Conservation (phyloP, 1,140 invertebrate genomes). For the Hypothenemus hampei region DNA sequence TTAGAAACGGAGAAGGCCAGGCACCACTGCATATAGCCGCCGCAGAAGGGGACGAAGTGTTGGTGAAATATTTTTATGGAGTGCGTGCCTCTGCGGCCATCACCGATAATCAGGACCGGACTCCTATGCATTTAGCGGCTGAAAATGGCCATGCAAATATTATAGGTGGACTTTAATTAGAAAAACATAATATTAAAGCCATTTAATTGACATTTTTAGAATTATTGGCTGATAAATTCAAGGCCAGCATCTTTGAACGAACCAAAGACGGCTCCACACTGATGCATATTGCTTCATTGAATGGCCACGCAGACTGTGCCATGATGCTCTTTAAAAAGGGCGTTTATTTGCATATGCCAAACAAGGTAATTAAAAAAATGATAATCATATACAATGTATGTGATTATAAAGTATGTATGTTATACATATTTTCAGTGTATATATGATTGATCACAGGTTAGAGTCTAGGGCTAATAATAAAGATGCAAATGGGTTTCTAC, state of each 20-base stretch:
- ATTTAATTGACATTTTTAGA: conserved; percentile 49
- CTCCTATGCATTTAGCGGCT: conserved; percentile 94
- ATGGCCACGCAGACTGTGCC: conserved; percentile 97
- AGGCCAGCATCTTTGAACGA: conserved; percentile 88
- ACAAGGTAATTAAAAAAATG: too few species aligned
- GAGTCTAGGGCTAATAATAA: too few species aligned
- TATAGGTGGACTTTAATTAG: conserved; percentile 51
- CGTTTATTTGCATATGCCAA: conserved; percentile 99
- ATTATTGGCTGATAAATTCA: conserved; percentile 94
- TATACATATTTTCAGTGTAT: too few species aligned
- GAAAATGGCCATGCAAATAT: conserved; percentile 93
- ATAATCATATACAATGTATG: too few species aligned
- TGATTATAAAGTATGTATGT: too few species aligned
- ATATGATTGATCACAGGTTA: too few species aligned
- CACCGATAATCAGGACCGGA: conserved; percentile 91
- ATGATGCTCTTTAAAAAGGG: conserved; percentile 98
- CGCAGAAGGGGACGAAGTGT: conserved; percentile 88
- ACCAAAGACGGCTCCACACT: conserved; percentile 97
- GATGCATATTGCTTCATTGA: conserved; percentile 95
- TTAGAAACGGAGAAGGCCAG: conserved; percentile 87
- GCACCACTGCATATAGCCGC: conserved; percentile 92
- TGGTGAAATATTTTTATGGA: conserved; percentile 93
- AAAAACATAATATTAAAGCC: background rate
- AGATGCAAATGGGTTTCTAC: too few species aligned
- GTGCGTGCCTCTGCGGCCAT: conserved; percentile 90